These are phyloP conservation scores for Pseudochirops corinnae DNA, from an alignment of 2,797 vertebrate species.

Conservation along the genomic window DNA sequence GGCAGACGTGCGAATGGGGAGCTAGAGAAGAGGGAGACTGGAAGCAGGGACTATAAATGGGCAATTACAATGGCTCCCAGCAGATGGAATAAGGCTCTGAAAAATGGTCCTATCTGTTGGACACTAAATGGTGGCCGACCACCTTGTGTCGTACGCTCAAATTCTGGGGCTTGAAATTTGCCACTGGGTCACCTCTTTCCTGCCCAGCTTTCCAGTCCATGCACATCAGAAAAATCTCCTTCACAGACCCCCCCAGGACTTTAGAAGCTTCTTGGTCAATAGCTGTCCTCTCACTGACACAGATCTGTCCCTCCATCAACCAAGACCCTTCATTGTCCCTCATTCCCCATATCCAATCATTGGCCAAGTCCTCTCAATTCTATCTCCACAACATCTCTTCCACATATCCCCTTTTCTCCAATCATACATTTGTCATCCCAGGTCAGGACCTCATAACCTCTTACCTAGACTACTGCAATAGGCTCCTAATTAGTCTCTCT, in stretches of 20 bases:
- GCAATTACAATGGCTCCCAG: not conserved
- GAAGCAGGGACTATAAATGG: not conserved
- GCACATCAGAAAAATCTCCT: not conserved
- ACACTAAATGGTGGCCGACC: not conserved
- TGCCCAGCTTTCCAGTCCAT: not conserved
- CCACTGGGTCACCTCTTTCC: not conserved
- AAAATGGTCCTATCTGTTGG: not conserved
- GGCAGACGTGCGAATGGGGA: not conserved
- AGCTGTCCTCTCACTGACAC: not conserved
- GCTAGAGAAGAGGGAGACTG: not conserved
- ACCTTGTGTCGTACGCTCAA: not conserved
- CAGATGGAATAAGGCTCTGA: not conserved
- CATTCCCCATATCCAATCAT: not conserved
- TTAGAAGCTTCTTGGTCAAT: not conserved
- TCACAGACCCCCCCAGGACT: not conserved
- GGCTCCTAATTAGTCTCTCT: not conserved
- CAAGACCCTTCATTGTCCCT: not conserved
- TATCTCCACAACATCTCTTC: not conserved
- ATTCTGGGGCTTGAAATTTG: not conserved
- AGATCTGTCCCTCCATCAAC: not conserved
- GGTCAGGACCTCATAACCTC: not conserved
- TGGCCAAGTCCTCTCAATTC: not conserved
- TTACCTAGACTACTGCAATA: not conserved
- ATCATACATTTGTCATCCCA: not conserved
- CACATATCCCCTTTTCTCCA: not conserved